Evolutionary conservation across 2,888 invertebrate genomes (phyloP).

Genomic region (Synergus laeviventris): DNA sequence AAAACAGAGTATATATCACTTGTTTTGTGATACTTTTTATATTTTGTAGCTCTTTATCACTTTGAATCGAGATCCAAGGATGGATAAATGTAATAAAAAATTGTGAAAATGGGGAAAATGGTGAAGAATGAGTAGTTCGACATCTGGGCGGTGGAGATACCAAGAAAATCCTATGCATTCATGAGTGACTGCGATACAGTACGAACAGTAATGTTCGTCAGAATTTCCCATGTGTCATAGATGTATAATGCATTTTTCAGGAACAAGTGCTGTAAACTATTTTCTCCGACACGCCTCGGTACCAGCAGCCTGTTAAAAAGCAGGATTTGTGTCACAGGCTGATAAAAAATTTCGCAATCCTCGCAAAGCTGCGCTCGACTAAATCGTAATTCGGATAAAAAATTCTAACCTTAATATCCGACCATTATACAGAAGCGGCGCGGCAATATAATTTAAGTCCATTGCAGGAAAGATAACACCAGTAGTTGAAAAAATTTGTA

Average conservation of each 20-base stretch:
- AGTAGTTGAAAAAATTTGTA: not conserved
- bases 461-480: constrained; percentile 21
- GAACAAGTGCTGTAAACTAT: constrained; percentile 49
- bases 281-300: constrained; percentile 46
- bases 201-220: constrained; percentile 42
- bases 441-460: constrained; percentile 9
- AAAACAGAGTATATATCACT: too few relatives aligned
- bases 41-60: not conserved
- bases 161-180: constrained; percentile 55
- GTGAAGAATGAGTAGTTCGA: not conserved
- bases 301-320: constrained; percentile 40
- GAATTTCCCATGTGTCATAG: constrained; percentile 55
- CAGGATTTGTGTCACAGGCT: constrained; percentile 30
- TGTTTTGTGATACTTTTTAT: too few relatives aligned
- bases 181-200: constrained; percentile 51
- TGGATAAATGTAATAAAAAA: not conserved
- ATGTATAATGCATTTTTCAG: constrained; percentile 51
- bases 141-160: constrained; percentile 30
- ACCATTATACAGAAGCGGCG: not conserved
- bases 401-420: constrained; percentile 26
- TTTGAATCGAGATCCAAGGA: not conserved
- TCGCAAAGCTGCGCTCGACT: constrained; percentile 25
- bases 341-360: constrained; percentile 40
- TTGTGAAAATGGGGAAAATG: not conserved
- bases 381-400: constrained; percentile 15